A percentile compares a stretch with the other conserved stretches of the same genome.
Evolutionary conservation across 2,113 vertebrate genomes (phyloP).

Genomic region (Trichechus manatus): DNA sequence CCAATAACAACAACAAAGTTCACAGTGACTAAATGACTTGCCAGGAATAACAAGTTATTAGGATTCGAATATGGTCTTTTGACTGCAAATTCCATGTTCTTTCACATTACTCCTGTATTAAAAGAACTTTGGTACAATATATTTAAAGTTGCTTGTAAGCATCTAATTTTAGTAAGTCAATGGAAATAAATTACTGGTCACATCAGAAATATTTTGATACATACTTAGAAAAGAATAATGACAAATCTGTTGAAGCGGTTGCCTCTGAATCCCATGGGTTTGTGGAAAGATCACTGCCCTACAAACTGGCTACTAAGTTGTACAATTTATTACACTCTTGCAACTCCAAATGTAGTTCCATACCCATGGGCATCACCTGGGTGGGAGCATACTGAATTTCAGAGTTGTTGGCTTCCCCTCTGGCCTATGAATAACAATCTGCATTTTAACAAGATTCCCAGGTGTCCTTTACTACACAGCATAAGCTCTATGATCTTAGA

Average conservation of each 20-base stretch:
- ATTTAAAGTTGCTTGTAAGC: not conserved
- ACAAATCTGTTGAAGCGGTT: not conserved
- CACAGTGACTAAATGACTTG: not conserved
- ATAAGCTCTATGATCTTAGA: not conserved
- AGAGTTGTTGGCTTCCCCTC: not conserved
- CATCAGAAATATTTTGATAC: not conserved
- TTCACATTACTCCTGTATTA: not conserved
- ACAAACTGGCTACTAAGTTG: not conserved
- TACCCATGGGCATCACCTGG: not conserved
- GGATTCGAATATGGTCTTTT: not conserved
- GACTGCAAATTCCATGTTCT: not conserved
- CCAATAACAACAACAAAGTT: not conserved
- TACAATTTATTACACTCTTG: not conserved
- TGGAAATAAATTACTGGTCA: conserved; percentile 4
- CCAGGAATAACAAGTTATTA: not conserved
- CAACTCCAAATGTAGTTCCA: not conserved
- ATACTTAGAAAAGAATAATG: conserved; percentile 13
- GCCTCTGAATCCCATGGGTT: not conserved
- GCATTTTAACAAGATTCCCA: not conserved
- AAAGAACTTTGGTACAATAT: not conserved
- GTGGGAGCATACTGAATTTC: not conserved
- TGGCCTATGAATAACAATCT: not conserved
- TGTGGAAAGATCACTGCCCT: not conserved
- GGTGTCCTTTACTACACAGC: not conserved
- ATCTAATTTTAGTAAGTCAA: not conserved